Evolutionary conservation across 2,797 vertebrate species (phyloP).

Genomic region (Peromyscus eremicus): DNA sequence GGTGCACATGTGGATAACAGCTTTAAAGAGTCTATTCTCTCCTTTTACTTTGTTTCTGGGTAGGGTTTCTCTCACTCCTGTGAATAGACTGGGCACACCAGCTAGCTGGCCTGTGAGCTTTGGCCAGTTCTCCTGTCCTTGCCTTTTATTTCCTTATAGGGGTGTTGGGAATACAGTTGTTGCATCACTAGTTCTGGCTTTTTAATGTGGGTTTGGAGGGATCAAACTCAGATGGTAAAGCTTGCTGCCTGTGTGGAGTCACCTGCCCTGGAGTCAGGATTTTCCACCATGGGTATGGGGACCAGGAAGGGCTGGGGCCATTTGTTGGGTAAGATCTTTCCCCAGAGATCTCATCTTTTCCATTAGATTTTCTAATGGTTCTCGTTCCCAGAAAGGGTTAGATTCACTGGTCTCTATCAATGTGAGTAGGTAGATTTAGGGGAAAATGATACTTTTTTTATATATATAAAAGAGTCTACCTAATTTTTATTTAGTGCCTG

Average conservation of each 20-base stretch:
- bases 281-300: not conserved
- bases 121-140: not conserved
- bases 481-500: not conserved
- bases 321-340: not conserved
- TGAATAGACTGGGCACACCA: not conserved
- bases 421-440: not conserved
- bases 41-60: not conserved
- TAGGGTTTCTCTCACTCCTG: not conserved
- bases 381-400: not conserved
- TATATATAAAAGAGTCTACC: not conserved
- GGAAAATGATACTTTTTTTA: not conserved
- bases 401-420: not conserved
- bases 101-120: not conserved
- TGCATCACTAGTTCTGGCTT: not conserved
- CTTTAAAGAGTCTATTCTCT: not conserved
- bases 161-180: not conserved
- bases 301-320: not conserved
- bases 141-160: not conserved
- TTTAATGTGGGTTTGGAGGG: not conserved
- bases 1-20: not conserved
- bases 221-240: not conserved
- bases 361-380: not conserved
- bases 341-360: not conserved
- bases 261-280: not conserved
- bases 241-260: not conserved